Conservation (phyloP, 1,140 invertebrate species). For the Cydia amplana region DNA sequence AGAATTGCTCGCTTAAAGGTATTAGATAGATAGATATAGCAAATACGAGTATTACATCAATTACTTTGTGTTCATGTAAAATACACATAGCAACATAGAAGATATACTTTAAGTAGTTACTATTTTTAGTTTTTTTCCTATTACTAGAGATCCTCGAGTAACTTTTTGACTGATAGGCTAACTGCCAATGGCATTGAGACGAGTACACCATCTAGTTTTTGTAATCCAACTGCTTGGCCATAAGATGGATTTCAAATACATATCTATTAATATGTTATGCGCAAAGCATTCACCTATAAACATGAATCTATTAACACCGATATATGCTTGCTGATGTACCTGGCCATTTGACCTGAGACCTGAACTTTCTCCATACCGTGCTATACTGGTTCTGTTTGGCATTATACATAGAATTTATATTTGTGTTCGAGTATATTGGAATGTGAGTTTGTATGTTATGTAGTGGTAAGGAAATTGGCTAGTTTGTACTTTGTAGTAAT, state of each 20-base stretch:
- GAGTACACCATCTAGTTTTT: too few species aligned
- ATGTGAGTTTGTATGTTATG: slow-evolving; percentile 22
- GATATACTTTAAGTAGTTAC: too few species aligned
- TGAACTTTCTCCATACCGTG: slow-evolving; percentile 23
- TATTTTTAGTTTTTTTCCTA: too few species aligned
- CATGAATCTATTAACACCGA: slow-evolving; percentile 63
- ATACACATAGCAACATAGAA: too few species aligned
- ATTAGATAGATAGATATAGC: too few species aligned
- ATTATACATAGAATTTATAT: slow-evolving; percentile 10
- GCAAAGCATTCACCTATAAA: slow-evolving; percentile 49
- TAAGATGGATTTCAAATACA: not conserved
- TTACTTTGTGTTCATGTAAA: too few species aligned
- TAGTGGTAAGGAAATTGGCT: not conserved
- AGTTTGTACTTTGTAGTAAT: not conserved
- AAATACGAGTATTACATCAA: too few species aligned
- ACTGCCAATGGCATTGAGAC: too few species aligned
- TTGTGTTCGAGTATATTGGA: slow-evolving; percentile 3
- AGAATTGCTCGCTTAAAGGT: too few species aligned
- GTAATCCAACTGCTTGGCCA: too few species aligned
- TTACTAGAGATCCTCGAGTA: too few species aligned
- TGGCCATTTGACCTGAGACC: slow-evolving; percentile 24
- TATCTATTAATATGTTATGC: slow-evolving; percentile 4
- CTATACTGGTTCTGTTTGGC: slow-evolving; percentile 30
- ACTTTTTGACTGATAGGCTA: too few species aligned
- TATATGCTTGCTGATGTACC: slow-evolving; percentile 38